Base-by-base conservation (phyloP, 2,113 vertebrate species). In the Rallus limicola region DNA sequence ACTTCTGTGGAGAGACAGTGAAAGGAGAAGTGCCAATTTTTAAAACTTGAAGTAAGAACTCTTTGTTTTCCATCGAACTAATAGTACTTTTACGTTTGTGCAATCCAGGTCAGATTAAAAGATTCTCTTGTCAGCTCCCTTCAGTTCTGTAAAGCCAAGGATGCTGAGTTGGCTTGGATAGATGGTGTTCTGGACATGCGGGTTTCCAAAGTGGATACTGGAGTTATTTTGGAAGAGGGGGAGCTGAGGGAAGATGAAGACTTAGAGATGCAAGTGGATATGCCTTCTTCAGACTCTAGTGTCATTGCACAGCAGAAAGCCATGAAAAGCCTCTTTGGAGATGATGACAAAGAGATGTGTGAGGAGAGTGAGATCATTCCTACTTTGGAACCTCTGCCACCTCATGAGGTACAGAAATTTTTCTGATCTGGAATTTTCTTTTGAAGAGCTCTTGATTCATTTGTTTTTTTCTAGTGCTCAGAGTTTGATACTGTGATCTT, bases 91-190 rank as follows among this genome's bases (percentile, higher is more conserved):
- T 76, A 65, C 68, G 84, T 86, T 86, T 95, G 44, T 84, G 40
- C 59, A 56, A 70, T 40, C 24, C 75, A 99, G 99, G 99, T 99
- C 88, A 98, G 99, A 38, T 98, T 99, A 94, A 99, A 99, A 98
- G 99, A 99, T 97, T 99, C 99, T 9, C 97, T 99, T 69, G 99
- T 99, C 92, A 99, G 99, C 97, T 99, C 99, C 7, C 98, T 99
- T 94, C 99, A 99, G 97, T 99, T 99, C 97, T 99, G 99, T 97
- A 99, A 99, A 97, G 99, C 99, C 70, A 99, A 99, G 94, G 99
- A 99, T 97, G 99, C 99, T 0, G 99, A 99, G 96, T 88, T 99
- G 70, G 99, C 99, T 11, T 99, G 99, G 99, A 99, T 99, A 78
- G 99, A 99, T 15, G 99, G 99, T 8, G 99, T 99, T 92, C 97